Base-by-base conservation (phyloP, 2,888 invertebrate species). In the Cheiracanthium punctorium region DNA sequence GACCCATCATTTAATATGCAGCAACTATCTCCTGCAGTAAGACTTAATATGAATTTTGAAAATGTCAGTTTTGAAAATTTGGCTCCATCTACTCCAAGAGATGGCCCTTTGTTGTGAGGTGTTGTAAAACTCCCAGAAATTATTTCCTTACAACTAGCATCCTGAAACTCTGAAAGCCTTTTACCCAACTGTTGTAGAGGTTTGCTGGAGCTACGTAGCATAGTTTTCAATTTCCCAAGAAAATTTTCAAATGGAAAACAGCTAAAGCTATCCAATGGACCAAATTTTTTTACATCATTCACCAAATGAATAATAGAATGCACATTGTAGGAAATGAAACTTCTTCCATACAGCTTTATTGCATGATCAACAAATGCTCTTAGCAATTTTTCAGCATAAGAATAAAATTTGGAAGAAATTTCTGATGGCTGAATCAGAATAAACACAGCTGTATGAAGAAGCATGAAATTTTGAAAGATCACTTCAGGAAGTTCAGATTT, bases 211-310 rank as follows among this genome's bases (percentile, higher is more conserved):
- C 33, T 0, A 20, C 71, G 33, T 17, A 71, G 41, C 17, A 37
- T 32, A 20, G 32, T 71, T 33, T 71, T 71, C 33, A 71, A 5
- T 33, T 37, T n/a, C n/a, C 41, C 37, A n/a, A 71, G 5, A 71
- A 37, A 41, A 28, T 71, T 71, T 33, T 71, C 37, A 71, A 71
- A 71, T 71, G 71, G 71, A 33, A 71, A 71, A 33, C 37, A 33
- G 28, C 71, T 71, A 33, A 37, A 71, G 5, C 33, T 41, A n/a
- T 71, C 71, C n/a, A 71, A 28, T 8, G 71, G 71, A 1, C 71
- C 71, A 37, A 71, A 71, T 71, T 8, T 30, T 71, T 33, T 30
- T 7, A 37, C 71, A 71, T 71, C 71, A 20, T 33, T 28, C 5
- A 41, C 37, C 37, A 1, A 17, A 71, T 71, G 71, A 12, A 41